A percentile compares a stretch with the other conserved stretches of the same genome.
Evolutionary conservation across 2,113 vertebrate genomes (phyloP).

Genomic region (Mellivora capensis): DNA sequence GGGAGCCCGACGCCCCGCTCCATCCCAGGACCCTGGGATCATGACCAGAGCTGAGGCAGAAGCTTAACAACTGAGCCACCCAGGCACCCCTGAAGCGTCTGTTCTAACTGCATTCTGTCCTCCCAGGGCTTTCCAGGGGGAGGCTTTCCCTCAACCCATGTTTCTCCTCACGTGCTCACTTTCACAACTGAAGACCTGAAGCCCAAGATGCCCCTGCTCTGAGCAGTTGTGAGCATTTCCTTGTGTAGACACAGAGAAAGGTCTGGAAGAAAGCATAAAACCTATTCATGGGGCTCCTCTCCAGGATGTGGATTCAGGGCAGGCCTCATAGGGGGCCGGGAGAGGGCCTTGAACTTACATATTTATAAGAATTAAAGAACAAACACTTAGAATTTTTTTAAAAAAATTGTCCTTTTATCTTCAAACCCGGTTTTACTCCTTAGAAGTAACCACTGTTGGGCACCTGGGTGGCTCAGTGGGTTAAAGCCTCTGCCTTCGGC

Average conservation of each 20-base stretch:
- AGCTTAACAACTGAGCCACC: too few species aligned
- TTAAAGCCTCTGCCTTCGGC: too few species aligned
- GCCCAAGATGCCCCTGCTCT: not conserved
- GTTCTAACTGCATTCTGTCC: not conserved
- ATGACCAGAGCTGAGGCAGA: too few species aligned
- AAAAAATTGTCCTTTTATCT: not conserved
- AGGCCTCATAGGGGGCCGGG: not conserved
- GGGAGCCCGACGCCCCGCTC: too few species aligned
- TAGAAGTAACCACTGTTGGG: not conserved
- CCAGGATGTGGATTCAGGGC: not conserved
- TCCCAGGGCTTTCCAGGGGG: not conserved
- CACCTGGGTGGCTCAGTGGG: too few species aligned
- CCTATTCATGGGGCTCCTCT: not conserved
- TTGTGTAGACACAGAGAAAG: not conserved
- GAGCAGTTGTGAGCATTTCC: not conserved
- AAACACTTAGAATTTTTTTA: not conserved
- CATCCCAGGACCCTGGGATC: too few species aligned
- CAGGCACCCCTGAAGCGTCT: not conserved
- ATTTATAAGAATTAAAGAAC: not conserved
- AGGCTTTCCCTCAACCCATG: not conserved
- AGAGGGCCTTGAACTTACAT: not conserved
- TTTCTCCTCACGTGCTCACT: not conserved
- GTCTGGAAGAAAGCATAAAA: not conserved
- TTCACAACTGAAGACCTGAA: not conserved
- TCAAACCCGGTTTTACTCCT: not conserved